phyloP scores from a whole-genome alignment of 2,888 invertebrate species.

The Calliopum simillimum region DNA sequence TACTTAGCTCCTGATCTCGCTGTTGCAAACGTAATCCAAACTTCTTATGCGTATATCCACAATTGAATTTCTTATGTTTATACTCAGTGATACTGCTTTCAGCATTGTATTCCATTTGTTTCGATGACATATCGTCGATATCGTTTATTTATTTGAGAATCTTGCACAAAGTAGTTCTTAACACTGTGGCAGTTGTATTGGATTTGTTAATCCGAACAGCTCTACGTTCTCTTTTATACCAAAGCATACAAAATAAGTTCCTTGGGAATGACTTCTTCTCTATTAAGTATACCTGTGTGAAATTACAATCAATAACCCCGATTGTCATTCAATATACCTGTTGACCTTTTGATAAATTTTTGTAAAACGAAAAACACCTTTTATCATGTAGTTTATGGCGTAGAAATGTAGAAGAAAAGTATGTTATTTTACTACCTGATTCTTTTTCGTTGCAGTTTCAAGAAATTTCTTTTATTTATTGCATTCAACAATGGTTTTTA shows the following conservation, averaged over 20 bases:
- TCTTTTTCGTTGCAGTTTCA: too few relatives aligned
- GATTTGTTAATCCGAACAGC: background rate
- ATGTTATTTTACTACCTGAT: background rate
- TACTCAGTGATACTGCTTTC: constrained; percentile 35
- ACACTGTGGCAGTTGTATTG: background rate
- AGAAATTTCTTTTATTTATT: too few relatives aligned
- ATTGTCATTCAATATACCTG: constrained; percentile 13
- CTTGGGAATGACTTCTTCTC: too few relatives aligned
- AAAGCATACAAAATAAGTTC: too few relatives aligned
- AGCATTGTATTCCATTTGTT: constrained; percentile 25
- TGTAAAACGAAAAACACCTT: background rate
- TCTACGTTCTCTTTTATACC: constrained; percentile 1
- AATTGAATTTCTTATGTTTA: constrained; percentile 42
- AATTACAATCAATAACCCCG: too few relatives aligned
- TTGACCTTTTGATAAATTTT: background rate
- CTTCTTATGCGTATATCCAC: constrained; percentile 40
- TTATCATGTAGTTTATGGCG: background rate
- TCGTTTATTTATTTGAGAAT: background rate
- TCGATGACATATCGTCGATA: constrained; percentile 37
- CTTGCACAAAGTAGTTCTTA: background rate
- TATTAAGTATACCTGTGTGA: too few relatives aligned
- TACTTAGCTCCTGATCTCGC: constrained; percentile 14
- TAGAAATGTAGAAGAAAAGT: background rate
- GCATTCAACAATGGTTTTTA: too few relatives aligned
- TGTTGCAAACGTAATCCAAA: constrained; percentile 30